A percentile compares a stretch with the other conserved stretches of the same genome.
Evolutionary conservation across 2,797 vertebrate genomes (phyloP).

Genomic region (Takifugu rubripes): DNA sequence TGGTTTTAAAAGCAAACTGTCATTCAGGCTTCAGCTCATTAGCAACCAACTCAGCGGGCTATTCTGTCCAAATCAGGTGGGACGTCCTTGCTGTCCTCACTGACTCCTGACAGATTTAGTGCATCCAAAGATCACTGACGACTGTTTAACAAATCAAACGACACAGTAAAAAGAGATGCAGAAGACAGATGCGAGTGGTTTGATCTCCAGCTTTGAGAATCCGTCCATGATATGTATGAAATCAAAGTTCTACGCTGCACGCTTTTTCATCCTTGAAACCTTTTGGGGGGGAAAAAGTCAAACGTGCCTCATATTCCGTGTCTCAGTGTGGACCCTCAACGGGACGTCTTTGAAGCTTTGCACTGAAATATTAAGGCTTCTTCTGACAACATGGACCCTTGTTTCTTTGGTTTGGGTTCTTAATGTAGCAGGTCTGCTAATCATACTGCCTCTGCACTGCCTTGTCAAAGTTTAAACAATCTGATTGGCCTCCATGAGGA

Average conservation of each 20-base stretch:
- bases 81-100: not conserved
- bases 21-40: slow-evolving; percentile 26
- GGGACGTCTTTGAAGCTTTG: not conserved
- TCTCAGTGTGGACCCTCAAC: slow-evolving; percentile 9
- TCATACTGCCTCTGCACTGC: not conserved
- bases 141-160: not conserved
- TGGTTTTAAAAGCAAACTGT: slow-evolving; percentile 62
- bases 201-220: too few relatives aligned
- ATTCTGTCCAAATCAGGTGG: slow-evolving; percentile 7
- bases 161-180: slow-evolving; percentile 4
- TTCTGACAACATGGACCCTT: not conserved
- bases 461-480: not conserved
- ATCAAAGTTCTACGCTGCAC: slow-evolving; percentile 2
- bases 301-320: slow-evolving; percentile 13
- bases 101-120: not conserved
- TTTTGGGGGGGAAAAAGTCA: slow-evolving; percentile 18
- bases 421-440: slow-evolving; percentile 1
- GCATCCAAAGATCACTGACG: slow-evolving; percentile 1
- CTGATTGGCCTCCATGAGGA: slow-evolving; percentile 1
- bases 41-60: slow-evolving; percentile 3
- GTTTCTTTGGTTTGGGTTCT: slow-evolving; percentile 8
- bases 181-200: too few relatives aligned
- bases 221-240: slow-evolving; percentile 74
- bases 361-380: slow-evolving; percentile 1
- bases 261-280: slow-evolving; percentile 14